A percentile compares a stretch with the other conserved stretches of the same genome.
Evolutionary conservation across 2,113 vertebrate genomes (phyloP).

Genomic region (Vidua chalybeata): DNA sequence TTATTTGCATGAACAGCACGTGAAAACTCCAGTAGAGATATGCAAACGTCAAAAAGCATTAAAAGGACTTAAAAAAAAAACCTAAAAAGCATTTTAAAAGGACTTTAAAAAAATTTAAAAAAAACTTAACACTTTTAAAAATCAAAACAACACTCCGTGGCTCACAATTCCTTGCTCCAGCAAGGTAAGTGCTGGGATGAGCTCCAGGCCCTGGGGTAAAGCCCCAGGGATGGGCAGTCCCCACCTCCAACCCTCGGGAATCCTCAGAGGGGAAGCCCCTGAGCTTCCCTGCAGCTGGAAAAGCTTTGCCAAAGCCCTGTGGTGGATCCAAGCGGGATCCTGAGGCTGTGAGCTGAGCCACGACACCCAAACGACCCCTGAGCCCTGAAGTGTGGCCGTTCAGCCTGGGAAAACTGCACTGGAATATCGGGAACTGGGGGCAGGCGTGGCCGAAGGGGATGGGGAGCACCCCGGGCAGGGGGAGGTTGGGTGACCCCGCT

Average conservation of each 20-base stretch:
- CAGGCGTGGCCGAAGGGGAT: not conserved
- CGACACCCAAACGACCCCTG: not conserved
- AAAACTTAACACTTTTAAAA: too few species aligned
- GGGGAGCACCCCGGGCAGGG: not conserved
- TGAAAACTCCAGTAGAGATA: too few species aligned
- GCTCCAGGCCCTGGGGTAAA: not conserved
- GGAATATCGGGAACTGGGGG: rapidly evolving
- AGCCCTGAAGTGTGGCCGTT: not conserved
- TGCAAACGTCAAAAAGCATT: too few species aligned
- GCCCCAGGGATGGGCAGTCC: rapidly evolving
- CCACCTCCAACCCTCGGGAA: not conserved
- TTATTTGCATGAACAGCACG: too few species aligned
- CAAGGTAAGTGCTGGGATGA: not conserved
- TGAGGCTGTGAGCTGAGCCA: not conserved
- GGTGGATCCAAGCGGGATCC: not conserved
- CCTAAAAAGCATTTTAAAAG: too few species aligned
- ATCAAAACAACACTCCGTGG: too few species aligned
- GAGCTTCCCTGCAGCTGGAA: not conserved
- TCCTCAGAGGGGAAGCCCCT: not conserved
- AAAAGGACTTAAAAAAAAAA: too few species aligned
- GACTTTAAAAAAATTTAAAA: too few species aligned
- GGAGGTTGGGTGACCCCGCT: not conserved
- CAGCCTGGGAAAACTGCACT: not conserved
- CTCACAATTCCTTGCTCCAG: not conserved
- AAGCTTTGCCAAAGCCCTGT: not conserved